These are phyloP conservation scores for Campaea margaritaria DNA, from an alignment of 2,888 invertebrate genomes.

Conservation along the genomic window DNA sequence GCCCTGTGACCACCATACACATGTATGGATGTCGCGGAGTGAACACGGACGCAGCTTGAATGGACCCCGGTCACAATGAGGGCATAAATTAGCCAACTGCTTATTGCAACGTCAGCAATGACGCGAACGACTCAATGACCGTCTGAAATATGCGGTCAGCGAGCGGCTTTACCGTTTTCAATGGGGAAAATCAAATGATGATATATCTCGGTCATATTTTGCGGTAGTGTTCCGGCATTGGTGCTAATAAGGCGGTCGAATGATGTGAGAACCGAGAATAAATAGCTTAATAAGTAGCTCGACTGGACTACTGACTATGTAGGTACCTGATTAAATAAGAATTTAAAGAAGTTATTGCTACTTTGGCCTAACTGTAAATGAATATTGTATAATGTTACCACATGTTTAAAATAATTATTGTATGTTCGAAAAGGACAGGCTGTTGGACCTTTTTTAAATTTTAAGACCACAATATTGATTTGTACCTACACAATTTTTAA, in stretches of 20 bases:
- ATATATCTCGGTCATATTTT: constrained; percentile 21
- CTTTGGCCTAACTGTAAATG: no score
- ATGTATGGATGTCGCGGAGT: constrained; percentile 3
- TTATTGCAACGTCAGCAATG: constrained; percentile 55
- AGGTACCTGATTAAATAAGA: no score
- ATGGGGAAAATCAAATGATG: constrained; percentile 36
- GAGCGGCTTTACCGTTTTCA: constrained; percentile 30
- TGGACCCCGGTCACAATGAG: constrained; percentile 53
- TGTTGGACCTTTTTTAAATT: no score
- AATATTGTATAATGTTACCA: no score
- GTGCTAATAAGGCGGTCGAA: background rate
- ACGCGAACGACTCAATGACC: constrained; percentile 56
- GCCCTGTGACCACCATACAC: constrained; percentile 8
- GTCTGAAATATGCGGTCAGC: constrained; percentile 37
- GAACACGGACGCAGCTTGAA: constrained; percentile 15
- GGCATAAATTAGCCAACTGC: constrained; percentile 60
- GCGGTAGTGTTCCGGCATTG: background rate
- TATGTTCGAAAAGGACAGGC: no score
- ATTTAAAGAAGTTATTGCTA: no score
- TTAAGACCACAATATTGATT: no score
- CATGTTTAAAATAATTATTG: no score
- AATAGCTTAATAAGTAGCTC: no score
- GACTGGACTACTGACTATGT: background rate
- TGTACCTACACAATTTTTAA: no score
- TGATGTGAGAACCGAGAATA: no score